Percentiles rank a stretch among this genome's conserved stretches.
These are phyloP conservation scores for Calliopum simillimum DNA, from an alignment of 2,888 invertebrate genomes.

Conservation along the genomic window DNA sequence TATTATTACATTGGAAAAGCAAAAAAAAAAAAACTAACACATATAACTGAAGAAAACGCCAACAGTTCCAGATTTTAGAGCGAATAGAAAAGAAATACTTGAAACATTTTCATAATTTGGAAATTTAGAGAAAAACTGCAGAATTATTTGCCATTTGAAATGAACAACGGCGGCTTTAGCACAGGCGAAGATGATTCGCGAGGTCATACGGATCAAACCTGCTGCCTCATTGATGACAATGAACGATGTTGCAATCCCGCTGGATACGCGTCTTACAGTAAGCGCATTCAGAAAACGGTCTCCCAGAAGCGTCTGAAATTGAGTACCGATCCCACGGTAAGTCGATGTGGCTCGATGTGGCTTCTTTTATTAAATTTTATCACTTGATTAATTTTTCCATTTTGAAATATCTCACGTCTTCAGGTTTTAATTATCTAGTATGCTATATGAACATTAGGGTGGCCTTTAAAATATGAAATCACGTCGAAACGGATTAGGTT, in stretches of 20 bases:
- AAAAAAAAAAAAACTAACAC: not conserved
- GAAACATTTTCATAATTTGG: not conserved
- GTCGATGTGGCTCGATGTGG: no score
- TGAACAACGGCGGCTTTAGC: conserved; percentile 87
- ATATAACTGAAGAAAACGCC: not conserved
- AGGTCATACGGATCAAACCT: conserved; percentile 88
- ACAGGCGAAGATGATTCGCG: conserved; percentile 91
- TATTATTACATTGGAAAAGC: not conserved
- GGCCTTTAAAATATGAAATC: no score
- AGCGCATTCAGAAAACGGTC: conserved; percentile 95
- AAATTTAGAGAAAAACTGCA: not conserved
- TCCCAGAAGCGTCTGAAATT: conserved; percentile 90
- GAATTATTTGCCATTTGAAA: conserved; percentile 23
- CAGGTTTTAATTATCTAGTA: no score
- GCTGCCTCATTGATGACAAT: conserved; percentile 91
- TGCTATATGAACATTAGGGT: no score
- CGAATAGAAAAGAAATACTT: not conserved
- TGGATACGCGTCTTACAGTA: conserved; percentile 88
- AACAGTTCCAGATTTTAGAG: not conserved
- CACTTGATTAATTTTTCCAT: not conserved
- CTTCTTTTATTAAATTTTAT: not conserved
- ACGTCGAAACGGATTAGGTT: no score
- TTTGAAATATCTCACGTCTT: not conserved
- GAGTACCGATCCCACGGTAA: conserved; percentile 82
- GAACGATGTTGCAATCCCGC: conserved; percentile 86